phyloP scores from a whole-genome alignment of 2,113 vertebrate species.

The Sphaerodactylus townsendi region DNA sequence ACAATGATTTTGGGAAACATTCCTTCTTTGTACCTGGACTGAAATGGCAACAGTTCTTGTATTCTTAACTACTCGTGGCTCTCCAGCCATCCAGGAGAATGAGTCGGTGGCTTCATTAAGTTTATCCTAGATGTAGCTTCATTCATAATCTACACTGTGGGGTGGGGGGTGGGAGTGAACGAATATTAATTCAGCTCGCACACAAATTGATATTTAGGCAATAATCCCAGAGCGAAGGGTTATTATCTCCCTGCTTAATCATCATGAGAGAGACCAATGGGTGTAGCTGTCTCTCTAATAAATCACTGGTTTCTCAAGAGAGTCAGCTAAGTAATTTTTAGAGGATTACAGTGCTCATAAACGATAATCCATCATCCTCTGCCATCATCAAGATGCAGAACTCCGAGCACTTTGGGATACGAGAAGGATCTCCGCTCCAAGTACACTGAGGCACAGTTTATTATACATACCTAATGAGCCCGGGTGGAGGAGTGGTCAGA shows the following conservation, averaged over 20 bases:
- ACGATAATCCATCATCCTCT: neutral
- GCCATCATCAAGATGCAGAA: neutral
- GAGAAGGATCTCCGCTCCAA: neutral
- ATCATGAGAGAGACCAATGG: constrained; percentile 39
- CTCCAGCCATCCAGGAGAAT: neutral
- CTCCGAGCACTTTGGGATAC: constrained; percentile 2
- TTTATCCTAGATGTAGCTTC: neutral
- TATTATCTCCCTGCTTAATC: constrained; percentile 55
- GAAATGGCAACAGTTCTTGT: neutral
- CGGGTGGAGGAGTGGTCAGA: too few relatives aligned
- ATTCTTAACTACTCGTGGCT: neutral
- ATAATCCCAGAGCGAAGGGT: constrained; percentile 45
- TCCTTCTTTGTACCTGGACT: neutral
- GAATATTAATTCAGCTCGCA: constrained; percentile 22
- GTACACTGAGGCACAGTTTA: neutral
- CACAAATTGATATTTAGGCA: constrained; percentile 48
- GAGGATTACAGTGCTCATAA: constrained; percentile 28
- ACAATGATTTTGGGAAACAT: fast-evolving
- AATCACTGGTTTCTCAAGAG: constrained; percentile 40
- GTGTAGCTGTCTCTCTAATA: constrained; percentile 29
- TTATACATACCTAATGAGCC: neutral
- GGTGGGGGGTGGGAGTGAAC: neutral
- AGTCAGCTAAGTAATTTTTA: constrained; percentile 29
- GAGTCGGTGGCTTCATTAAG: constrained; percentile 37
- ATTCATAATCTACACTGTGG: neutral